A percentile compares a stretch with the other conserved stretches of the same genome.
Conservation (phyloP, 1,140 invertebrate genomes). For the Ceratina calcarata region DNA sequence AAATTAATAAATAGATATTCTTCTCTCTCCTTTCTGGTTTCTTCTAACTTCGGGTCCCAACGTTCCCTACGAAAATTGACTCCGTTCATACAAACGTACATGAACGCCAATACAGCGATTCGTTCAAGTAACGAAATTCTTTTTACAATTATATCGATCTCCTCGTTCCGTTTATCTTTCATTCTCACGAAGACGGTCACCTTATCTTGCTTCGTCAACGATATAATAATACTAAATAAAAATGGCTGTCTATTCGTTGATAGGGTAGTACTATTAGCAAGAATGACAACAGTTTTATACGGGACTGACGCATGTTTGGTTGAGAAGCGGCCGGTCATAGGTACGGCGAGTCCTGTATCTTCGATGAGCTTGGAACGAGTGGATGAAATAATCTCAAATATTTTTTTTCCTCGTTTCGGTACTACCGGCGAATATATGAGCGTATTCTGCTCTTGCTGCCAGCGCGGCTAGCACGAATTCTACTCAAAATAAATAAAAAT, state of each 20-base stretch:
- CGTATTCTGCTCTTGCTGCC: constrained; percentile 62
- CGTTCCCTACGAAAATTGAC: neutral
- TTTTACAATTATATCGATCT: constrained; percentile 7
- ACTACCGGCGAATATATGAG: constrained; percentile 63
- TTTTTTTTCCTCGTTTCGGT: constrained; percentile 66
- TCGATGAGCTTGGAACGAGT: constrained; percentile 61
- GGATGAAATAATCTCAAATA: constrained; percentile 75
- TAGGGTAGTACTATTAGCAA: constrained; percentile 28
- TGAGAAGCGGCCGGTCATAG: constrained; percentile 63
- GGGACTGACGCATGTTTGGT: constrained; percentile 62
- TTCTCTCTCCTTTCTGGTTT: neutral
- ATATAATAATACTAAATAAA: constrained; percentile 40
- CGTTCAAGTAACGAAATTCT: neutral
- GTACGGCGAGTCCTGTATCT: constrained; percentile 54
- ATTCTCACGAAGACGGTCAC: constrained; percentile 21
- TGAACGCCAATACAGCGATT: constrained; percentile 4
- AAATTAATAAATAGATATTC: constrained; percentile 18
- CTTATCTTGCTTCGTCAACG: constrained; percentile 43
- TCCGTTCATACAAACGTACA: neutral
- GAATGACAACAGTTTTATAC: constrained; percentile 49
- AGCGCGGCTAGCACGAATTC: constrained; percentile 67
- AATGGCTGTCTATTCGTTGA: constrained; percentile 47
- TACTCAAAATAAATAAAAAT: constrained; percentile 41
- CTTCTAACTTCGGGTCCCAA: neutral
- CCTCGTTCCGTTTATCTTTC: constrained; percentile 37